These are phyloP conservation scores for Drosophila acutilabella DNA, from an alignment of 2,888 invertebrate species.

Conservation along the genomic window DNA sequence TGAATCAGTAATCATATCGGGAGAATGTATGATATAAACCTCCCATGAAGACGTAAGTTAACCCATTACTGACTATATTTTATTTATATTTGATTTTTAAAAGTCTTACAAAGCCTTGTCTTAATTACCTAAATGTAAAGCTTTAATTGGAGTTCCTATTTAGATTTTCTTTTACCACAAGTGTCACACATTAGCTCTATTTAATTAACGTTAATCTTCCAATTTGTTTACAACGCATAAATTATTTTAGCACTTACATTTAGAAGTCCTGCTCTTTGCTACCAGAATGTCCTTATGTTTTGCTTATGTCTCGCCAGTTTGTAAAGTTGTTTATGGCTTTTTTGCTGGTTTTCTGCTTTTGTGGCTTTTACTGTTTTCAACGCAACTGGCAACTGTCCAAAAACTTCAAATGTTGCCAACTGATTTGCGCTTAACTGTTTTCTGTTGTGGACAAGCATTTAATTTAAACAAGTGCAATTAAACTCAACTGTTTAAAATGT, in stretches of 20 bases:
- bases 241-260: conserved; percentile 65
- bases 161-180: conserved; percentile 8
- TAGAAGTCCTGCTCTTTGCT: neutral
- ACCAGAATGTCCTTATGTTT: conserved; percentile 4
- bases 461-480: neutral
- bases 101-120: neutral
- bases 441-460: neutral
- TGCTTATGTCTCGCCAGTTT: conserved; percentile 9
- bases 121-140: conserved; percentile 14
- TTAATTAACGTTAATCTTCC: conserved; percentile 59
- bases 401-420: conserved; percentile 22
- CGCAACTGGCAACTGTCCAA: conserved; percentile 39
- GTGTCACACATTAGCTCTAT: conserved; percentile 31
- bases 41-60: too few species aligned
- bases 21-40: too few species aligned
- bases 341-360: conserved; percentile 9
- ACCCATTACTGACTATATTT: too few species aligned
- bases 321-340: conserved; percentile 11
- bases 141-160: neutral
- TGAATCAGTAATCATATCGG: neutral
- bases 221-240: conserved; percentile 68
- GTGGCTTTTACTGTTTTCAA: conserved; percentile 18
- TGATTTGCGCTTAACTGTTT: conserved; percentile 8
- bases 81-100: neutral
- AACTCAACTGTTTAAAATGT: neutral